These are phyloP conservation scores for Ctenicera cuprea DNA, from an alignment of 2,888 invertebrate genomes.

Conservation along the genomic window DNA sequence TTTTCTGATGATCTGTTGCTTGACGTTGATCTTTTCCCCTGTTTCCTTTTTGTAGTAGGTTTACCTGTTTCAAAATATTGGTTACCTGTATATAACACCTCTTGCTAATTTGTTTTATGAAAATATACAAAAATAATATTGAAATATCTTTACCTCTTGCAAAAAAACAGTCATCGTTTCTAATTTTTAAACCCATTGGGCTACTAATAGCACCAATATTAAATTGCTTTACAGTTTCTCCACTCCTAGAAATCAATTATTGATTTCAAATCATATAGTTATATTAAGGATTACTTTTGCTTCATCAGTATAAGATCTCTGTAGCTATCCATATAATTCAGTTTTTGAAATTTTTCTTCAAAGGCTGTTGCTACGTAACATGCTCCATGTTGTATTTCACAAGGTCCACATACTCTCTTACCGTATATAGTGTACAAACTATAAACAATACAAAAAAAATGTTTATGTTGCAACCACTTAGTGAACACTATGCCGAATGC, in stretches of 20 bases:
- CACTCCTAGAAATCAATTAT: not conserved
- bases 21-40: no score
- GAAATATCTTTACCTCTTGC: not conserved
- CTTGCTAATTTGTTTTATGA: no score
- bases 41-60: no score
- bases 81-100: no score
- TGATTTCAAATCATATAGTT: not conserved
- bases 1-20: no score
- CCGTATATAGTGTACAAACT: slow-evolving; percentile 45
- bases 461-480: no score
- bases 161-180: not conserved
- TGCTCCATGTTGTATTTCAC: slow-evolving; percentile 51
- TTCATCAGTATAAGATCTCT: not conserved
- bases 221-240: not conserved
- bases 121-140: not conserved
- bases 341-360: slow-evolving; percentile 42
- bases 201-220: slow-evolving; percentile 5
- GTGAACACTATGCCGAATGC: no score
- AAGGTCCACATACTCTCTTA: slow-evolving; percentile 44
- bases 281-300: no score
- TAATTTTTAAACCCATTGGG: slow-evolving; percentile 2
- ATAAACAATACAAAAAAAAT: no score
- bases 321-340: slow-evolving; percentile 15
- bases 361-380: slow-evolving; percentile 45
- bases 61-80: no score